These are phyloP conservation scores for Drosophila mimica DNA, from an alignment of 2,888 invertebrate genomes.

Conservation along the genomic window DNA sequence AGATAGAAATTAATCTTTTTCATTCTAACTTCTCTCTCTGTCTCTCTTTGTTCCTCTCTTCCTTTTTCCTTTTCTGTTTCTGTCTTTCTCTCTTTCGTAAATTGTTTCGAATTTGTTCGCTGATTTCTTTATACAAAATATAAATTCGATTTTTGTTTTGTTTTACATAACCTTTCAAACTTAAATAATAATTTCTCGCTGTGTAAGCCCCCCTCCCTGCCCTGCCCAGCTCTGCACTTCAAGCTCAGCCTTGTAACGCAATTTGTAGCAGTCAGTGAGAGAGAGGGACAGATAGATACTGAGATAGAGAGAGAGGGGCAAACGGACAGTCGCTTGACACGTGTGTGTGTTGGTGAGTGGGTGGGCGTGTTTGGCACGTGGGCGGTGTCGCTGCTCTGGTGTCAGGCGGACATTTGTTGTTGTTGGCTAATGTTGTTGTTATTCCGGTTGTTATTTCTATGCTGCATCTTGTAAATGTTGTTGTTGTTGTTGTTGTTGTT, in stretches of 20 bases:
- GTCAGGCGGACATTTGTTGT: conserved; percentile 53
- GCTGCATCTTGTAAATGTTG: neutral
- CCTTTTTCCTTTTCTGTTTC: too few species aligned
- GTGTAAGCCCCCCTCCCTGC: conserved; percentile 10
- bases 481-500: conserved; percentile 29
- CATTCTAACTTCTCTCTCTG: fast-evolving
- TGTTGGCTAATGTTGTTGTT: conserved; percentile 60
- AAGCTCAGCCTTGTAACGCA: conserved; percentile 68
- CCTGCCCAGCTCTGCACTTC: conserved; percentile 1
- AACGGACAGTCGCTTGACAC: conserved; percentile 64
- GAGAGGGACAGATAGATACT: neutral
- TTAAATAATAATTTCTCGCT: neutral
- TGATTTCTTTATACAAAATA: neutral
- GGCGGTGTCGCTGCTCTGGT: conserved; percentile 35
- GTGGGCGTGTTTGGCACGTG: conserved; percentile 55
- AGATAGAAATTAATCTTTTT: neutral
- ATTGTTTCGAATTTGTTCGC: neutral
- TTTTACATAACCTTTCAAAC: neutral
- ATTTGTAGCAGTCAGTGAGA: conserved; percentile 80
- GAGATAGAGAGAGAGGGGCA: neutral
- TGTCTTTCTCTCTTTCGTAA: neutral
- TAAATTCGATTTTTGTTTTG: neutral
- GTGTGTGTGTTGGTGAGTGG: conserved; percentile 54
- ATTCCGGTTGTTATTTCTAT: conserved; percentile 25
- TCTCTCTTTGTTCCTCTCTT: neutral